A percentile compares a stretch with the other conserved stretches of the same genome.
These are phyloP conservation scores for Meiosimyza platycephala DNA, from an alignment of 2,888 invertebrate genomes.

Conservation along the genomic window DNA sequence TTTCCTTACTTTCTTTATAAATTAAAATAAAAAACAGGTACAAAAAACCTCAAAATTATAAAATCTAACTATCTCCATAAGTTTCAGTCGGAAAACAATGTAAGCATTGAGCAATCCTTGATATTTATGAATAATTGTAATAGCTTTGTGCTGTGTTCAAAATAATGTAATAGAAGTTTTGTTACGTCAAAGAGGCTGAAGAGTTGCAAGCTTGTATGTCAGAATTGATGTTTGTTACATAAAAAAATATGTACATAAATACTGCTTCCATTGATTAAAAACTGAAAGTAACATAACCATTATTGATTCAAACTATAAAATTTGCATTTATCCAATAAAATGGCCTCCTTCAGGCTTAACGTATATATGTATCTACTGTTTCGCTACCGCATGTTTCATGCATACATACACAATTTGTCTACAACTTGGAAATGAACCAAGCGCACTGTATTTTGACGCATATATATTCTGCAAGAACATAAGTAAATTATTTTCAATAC, in stretches of 20 bases:
- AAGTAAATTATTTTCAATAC: too few relatives aligned
- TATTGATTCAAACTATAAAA: background rate
- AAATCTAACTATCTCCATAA: background rate
- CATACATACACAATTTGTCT: conserved; percentile 35
- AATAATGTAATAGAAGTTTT: conserved; percentile 17
- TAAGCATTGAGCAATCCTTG: background rate
- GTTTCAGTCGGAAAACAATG: background rate
- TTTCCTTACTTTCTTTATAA: too few relatives aligned
- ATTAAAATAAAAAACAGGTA: too few relatives aligned
- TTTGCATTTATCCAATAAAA: background rate
- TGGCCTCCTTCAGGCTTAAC: background rate
- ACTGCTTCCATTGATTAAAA: background rate
- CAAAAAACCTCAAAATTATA: background rate
- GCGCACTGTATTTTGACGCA: conserved; percentile 11
- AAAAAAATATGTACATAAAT: background rate
- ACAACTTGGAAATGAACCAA: conserved; percentile 12
- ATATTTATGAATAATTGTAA: background rate
- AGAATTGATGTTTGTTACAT: background rate
- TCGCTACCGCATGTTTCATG: conserved; percentile 31
- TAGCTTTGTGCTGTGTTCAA: background rate
- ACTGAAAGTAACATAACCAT: background rate
- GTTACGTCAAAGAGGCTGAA: background rate
- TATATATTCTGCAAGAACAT: too few relatives aligned
- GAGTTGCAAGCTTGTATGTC: conserved; percentile 7
- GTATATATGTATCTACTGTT: background rate